A percentile compares a stretch with the other conserved stretches of the same genome.
These are phyloP conservation scores for Tachina fera DNA, from an alignment of 2,888 invertebrate species.

Conservation along the genomic window DNA sequence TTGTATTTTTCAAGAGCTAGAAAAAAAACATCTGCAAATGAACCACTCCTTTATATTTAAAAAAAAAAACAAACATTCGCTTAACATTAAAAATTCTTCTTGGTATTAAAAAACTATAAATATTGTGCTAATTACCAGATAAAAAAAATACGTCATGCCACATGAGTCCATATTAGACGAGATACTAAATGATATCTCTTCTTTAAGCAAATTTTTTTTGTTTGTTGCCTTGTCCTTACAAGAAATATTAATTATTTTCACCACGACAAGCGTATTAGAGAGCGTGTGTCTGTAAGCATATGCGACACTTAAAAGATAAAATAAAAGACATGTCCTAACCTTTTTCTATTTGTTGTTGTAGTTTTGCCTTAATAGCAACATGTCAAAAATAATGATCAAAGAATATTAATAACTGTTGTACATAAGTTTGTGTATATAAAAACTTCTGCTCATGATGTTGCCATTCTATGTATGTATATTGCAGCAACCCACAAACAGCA, in stretches of 20 bases:
- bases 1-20: too few species aligned
- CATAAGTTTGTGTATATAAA: not conserved
- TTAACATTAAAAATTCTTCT: not conserved
- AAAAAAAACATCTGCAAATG: too few species aligned
- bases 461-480: slow-evolving; percentile 22
- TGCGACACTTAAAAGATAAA: slow-evolving; percentile 57
- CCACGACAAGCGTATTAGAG: slow-evolving; percentile 33
- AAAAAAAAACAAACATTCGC: not conserved
- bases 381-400: slow-evolving; percentile 69
- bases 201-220: not conserved
- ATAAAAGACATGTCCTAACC: slow-evolving; percentile 44
- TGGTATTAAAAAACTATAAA: not conserved
- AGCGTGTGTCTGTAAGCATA: slow-evolving; percentile 38
- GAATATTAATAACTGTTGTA: slow-evolving; percentile 65
- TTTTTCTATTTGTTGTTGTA: slow-evolving; percentile 13
- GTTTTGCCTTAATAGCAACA: slow-evolving; percentile 63
- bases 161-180: not conserved
- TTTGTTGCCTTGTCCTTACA: not conserved
- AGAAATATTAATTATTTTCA: slow-evolving; percentile 58
- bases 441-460: slow-evolving; percentile 7
- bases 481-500: slow-evolving; percentile 25
- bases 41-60: not conserved
- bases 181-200: not conserved
- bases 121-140: slow-evolving; percentile 23
- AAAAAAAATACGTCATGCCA: not conserved